These are phyloP conservation scores for Athalia circularis DNA, from an alignment of 2,888 invertebrate species.

Conservation along the genomic window DNA sequence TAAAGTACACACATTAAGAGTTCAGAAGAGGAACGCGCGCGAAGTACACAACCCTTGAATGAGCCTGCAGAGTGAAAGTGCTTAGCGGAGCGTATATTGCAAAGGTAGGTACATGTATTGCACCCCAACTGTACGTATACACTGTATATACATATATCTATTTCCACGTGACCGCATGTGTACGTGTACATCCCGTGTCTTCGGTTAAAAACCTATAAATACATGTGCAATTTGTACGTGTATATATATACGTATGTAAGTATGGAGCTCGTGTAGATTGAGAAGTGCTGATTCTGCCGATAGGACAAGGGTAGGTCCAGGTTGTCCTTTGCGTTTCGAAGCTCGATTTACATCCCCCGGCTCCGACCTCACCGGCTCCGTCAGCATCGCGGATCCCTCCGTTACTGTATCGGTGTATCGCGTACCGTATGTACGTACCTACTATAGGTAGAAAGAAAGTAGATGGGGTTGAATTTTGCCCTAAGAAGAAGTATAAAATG, in stretches of 20 bases:
- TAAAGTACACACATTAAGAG: not conserved
- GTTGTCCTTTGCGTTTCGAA: constrained; percentile 42
- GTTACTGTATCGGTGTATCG: not conserved
- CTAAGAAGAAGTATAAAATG: not conserved
- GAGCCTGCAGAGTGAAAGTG: constrained; percentile 35
- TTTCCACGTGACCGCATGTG: not conserved
- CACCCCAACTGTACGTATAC: not conserved
- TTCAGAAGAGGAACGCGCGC: not conserved
- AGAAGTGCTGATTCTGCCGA: constrained; percentile 43
- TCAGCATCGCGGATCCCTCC: not conserved
- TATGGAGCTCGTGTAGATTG: not conserved
- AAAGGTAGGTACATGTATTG: constrained; percentile 6
- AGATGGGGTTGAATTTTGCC: not conserved
- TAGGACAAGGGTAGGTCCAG: constrained; percentile 44
- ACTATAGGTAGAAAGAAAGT: too few species aligned
- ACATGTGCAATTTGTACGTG: too few species aligned
- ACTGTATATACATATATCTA: not conserved
- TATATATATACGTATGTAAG: too few species aligned
- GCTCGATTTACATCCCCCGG: constrained; percentile 20
- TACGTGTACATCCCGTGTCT: not conserved
- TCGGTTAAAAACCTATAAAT: not conserved
- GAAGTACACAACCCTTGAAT: constrained; percentile 31
- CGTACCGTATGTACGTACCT: too few species aligned
- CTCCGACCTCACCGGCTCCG: not conserved
- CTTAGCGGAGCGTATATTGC: constrained; percentile 24